Evolutionary conservation across 2,113 vertebrate species (phyloP), one percentile per base, ranked within the genome.

Genomic region (Pantherophis guttatus): DNA sequence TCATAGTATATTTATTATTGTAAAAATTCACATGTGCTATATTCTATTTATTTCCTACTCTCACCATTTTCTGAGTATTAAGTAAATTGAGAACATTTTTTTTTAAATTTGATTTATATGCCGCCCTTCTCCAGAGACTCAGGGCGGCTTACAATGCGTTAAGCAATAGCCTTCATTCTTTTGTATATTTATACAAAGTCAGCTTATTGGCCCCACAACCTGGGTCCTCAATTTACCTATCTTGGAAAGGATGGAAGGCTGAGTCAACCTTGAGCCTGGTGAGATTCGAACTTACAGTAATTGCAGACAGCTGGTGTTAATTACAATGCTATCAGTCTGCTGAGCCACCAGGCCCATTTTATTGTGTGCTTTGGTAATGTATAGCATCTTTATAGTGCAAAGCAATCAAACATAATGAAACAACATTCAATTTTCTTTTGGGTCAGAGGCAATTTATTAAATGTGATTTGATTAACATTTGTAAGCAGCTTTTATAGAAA

Each of bases 401-500:
- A 10, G 59, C 15, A 88, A 90, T 53, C 86, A 95, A 0, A 12
- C 93, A 91, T 70, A 57, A 94, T 89, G 94, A 95, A 39, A 65
- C 93, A 94, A 92, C 21, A 96, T 91, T 86, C 95, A 19, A 53
- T 48, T 93, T 96, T 95, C 91, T 94, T 93, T 97, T 97, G 96
- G 96, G 96, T 98, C 97, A 98, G 97, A 98, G 97, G 97, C 97
- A 97, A 97, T 98, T 99, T 98, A 99, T 99, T 98, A 98, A 99
- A 98, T 97, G 97, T 98, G 98, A 98, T 98, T 98, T 98, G 98
- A 97, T 98, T 98, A 98, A 99, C 98, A 99, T 98, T 98, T 98
- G 98, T 97, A 98, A 99, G 99, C 98, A 99, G 98, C 98, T 98
- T 98, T 97, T 81, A 95, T 98, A 96, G 97, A 98, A 98, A 98